Percentiles rank a stretch among this genome's conserved stretches.
phyloP scores from a whole-genome alignment of 1,140 invertebrate genomes.

The Druon quercuslanigerum region DNA sequence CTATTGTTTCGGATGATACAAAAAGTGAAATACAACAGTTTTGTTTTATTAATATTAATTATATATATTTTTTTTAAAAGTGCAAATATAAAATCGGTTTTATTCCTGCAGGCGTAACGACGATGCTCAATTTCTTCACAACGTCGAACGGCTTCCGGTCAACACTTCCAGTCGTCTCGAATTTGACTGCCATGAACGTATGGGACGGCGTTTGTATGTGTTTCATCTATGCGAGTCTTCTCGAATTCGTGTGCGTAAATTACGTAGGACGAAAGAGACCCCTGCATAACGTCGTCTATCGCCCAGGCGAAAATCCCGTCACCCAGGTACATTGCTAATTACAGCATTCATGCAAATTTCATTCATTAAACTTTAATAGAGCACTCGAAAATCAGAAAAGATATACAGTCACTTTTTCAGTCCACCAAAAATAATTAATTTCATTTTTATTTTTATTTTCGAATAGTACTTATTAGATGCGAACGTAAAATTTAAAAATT shows the following conservation, averaged over 20 bases:
- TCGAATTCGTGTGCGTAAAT: slow-evolving; percentile 96
- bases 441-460: too few relatives aligned
- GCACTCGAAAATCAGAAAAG: too few relatives aligned
- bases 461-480: too few relatives aligned
- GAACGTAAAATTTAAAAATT: too few relatives aligned
- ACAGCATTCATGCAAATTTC: slow-evolving; percentile 33
- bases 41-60: too few relatives aligned
- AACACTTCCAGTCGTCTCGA: slow-evolving; percentile 93
- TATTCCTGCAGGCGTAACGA: slow-evolving; percentile 87
- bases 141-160: slow-evolving; percentile 92
- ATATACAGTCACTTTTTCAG: background rate
- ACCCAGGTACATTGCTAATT: slow-evolving; percentile 83
- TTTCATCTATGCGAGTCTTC: slow-evolving; percentile 94
- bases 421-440: too few relatives aligned
- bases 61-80: background rate
- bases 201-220: slow-evolving; percentile 98
- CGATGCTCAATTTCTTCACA: slow-evolving; percentile 98
- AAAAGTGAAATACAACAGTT: too few relatives aligned
- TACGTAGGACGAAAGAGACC: slow-evolving; percentile 94
- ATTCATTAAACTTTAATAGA: background rate
- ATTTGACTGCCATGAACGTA: slow-evolving; percentile 95
- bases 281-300: slow-evolving; percentile 90
- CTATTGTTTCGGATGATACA: too few relatives aligned
- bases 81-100: background rate
- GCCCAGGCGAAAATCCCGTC: slow-evolving; percentile 91